Evolutionary conservation across 2,888 invertebrate species (phyloP).

Genomic region (Auanema freiburgensis): DNA sequence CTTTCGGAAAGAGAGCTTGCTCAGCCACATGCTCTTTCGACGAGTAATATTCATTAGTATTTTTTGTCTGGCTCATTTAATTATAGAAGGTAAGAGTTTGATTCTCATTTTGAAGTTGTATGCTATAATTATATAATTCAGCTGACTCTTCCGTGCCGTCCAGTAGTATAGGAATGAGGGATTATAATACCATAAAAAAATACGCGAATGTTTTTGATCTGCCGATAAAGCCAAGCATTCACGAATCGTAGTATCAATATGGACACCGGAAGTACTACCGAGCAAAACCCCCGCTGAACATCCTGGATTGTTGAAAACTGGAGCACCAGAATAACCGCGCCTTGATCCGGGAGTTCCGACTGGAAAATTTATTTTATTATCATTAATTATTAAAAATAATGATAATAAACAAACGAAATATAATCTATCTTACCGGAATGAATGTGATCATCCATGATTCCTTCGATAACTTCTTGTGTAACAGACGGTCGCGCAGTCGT

Average conservation of each 20-base stretch:
- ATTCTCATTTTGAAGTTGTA: too few species aligned
- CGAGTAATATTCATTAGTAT: too few species aligned
- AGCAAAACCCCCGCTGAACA: neutral
- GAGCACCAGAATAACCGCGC: slow-evolving; percentile 5
- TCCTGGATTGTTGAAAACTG: neutral
- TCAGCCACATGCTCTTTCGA: too few species aligned
- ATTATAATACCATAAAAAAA: too few species aligned
- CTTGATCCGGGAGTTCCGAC: neutral
- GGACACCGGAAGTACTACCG: neutral
- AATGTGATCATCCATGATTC: neutral
- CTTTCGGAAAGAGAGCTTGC: too few species aligned
- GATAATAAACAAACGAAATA: neutral
- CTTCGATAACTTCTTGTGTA: slow-evolving; percentile 4
- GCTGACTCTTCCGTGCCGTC: neutral
- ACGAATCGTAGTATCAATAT: neutral
- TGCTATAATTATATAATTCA: too few species aligned
- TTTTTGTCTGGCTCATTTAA: too few species aligned
- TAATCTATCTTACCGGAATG: neutral
- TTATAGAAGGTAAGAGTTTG: too few species aligned
- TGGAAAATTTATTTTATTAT: neutral
- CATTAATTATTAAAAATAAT: neutral
- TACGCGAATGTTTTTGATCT: slow-evolving; percentile 1
- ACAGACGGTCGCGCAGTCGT: neutral
- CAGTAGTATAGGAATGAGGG: too few species aligned
- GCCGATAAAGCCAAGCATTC: slow-evolving; percentile 1